Evolutionary conservation across 2,888 invertebrate genomes (phyloP).

Genomic region (Drosophila yooni): DNA sequence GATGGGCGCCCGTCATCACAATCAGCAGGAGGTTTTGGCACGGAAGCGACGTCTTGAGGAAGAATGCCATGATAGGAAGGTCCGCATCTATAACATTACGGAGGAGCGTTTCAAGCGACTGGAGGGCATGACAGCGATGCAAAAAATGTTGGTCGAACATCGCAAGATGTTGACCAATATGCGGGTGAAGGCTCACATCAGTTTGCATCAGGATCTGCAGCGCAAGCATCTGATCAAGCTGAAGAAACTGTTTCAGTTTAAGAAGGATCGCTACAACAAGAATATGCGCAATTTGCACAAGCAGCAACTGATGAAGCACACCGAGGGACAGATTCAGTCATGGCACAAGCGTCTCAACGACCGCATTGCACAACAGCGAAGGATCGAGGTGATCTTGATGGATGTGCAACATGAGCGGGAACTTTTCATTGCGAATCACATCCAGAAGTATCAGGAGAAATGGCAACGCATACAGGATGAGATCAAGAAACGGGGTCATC

Average conservation of each 20-base stretch:
- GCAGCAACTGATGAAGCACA: slow-evolving; percentile 45
- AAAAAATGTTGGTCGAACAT: slow-evolving; percentile 62
- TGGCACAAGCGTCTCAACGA: slow-evolving; percentile 80
- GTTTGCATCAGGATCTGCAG: slow-evolving; percentile 73
- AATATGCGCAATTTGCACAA: slow-evolving; percentile 63
- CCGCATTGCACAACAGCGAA: slow-evolving; percentile 73
- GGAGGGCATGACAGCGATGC: slow-evolving; percentile 59
- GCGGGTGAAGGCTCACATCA: slow-evolving; percentile 69
- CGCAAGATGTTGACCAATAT: slow-evolving; percentile 74
- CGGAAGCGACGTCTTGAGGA: slow-evolving; percentile 69
- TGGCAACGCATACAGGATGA: slow-evolving; percentile 70
- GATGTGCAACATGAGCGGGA: slow-evolving; percentile 55
- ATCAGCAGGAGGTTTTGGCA: slow-evolving; percentile 63
- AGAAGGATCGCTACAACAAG: slow-evolving; percentile 77
- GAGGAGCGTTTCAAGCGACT: slow-evolving; percentile 67
- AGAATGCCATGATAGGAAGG: slow-evolving; percentile 56
- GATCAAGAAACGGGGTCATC: slow-evolving; percentile 50
- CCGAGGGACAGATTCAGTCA: slow-evolving; percentile 71
- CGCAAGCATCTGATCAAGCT: slow-evolving; percentile 81
- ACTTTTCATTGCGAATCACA: slow-evolving; percentile 73
- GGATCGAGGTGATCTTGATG: slow-evolving; percentile 52
- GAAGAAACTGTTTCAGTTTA: slow-evolving; percentile 82
- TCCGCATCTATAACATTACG: slow-evolving; percentile 59
- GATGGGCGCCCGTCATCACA: slow-evolving; percentile 59
- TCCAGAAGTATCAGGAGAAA: slow-evolving; percentile 57